Evolutionary conservation across 2,113 vertebrate species (phyloP).

Genomic region (Urocitellus parryii): DNA sequence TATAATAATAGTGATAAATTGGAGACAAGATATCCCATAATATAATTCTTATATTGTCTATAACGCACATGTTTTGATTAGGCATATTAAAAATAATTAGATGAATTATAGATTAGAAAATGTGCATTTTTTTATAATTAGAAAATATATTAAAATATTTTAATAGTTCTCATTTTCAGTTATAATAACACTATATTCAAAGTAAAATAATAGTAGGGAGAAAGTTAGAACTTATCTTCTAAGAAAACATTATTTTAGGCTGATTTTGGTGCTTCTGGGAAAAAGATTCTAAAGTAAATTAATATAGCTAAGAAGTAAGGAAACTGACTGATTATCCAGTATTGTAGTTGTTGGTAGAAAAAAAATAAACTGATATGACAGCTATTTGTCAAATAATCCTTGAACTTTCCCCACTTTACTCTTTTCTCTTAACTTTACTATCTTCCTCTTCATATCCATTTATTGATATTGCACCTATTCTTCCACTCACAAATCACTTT

Average conservation of each 20-base stretch:
- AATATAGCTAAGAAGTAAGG: not conserved
- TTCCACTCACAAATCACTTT: not conserved
- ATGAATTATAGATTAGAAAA: constrained; percentile 41
- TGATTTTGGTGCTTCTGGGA: not conserved
- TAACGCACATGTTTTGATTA: constrained; percentile 6
- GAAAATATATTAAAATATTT: constrained; percentile 43
- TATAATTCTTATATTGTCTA: not conserved
- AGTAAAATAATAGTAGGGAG: not conserved
- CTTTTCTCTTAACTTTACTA: not conserved
- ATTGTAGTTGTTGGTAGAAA: not conserved
- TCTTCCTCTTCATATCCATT: not conserved
- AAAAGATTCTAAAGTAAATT: not conserved
- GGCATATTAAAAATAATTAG: not conserved
- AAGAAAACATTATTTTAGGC: not conserved
- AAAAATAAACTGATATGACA: not conserved
- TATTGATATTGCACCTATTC: not conserved
- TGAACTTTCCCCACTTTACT: not conserved
- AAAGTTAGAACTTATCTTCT: constrained; percentile 3
- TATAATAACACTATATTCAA: constrained; percentile 18
- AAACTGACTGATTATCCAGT: not conserved
- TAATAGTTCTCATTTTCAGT: constrained; percentile 23
- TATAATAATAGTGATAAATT: constrained; percentile 38
- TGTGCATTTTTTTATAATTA: constrained; percentile 45
- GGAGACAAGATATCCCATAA: not conserved
- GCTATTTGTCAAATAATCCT: constrained; percentile 9